A percentile compares a stretch with the other conserved stretches of the same genome.
phyloP scores from a whole-genome alignment of 2,888 invertebrate species.

The Ectemnius continuus region DNA sequence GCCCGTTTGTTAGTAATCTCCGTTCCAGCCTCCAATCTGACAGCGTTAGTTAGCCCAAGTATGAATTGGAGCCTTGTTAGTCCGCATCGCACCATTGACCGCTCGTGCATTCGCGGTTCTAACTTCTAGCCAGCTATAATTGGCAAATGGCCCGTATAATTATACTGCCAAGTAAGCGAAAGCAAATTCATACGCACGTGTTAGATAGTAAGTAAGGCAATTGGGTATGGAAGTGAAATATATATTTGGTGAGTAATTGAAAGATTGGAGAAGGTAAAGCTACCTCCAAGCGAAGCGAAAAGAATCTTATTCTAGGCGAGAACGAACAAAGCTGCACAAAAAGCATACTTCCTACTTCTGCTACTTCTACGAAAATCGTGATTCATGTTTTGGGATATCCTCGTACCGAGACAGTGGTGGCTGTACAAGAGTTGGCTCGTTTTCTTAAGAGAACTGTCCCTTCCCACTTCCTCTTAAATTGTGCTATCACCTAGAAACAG shows the following conservation, averaged over 20 bases:
- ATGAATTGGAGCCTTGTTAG: constrained; percentile 49
- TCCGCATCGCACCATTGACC: constrained; percentile 76
- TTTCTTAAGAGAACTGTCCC: constrained; percentile 84
- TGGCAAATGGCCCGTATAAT: background rate
- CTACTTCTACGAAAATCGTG: constrained; percentile 7
- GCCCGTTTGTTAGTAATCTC: constrained; percentile 4
- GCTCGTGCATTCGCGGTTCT: constrained; percentile 48
- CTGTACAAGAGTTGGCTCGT: constrained; percentile 90
- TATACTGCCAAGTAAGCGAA: background rate
- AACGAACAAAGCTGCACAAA: background rate
- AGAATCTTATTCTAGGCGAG: background rate
- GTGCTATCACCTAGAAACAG: constrained; percentile 83
- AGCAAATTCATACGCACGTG: background rate
- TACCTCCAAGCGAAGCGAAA: background rate
- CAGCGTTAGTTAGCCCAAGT: constrained; percentile 25
- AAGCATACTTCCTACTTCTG: background rate
- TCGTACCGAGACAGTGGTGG: constrained; percentile 93
- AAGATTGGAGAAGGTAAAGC: background rate
- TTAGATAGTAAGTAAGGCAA: background rate
- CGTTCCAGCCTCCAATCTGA: background rate
- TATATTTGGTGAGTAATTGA: background rate
- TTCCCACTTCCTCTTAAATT: constrained; percentile 90
- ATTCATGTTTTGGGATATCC: constrained; percentile 56
- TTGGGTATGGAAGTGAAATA: background rate
- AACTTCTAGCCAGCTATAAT: background rate